A percentile compares a stretch with the other conserved stretches of the same genome.
phyloP scores from a whole-genome alignment of 1,140 invertebrate genomes.

The Lasaia peninsularis region DNA sequence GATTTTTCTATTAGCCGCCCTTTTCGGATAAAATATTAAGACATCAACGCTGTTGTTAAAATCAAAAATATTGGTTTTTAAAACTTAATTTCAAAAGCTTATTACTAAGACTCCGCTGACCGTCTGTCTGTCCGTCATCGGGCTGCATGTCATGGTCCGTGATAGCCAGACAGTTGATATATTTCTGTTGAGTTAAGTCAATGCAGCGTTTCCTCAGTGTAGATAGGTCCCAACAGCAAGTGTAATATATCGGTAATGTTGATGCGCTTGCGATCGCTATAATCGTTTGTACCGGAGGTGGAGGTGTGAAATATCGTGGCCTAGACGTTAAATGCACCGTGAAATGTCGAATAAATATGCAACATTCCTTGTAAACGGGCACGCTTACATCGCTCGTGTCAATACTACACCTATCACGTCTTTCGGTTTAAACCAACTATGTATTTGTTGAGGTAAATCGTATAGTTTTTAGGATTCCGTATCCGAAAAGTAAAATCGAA shows the following conservation, averaged over 20 bases:
- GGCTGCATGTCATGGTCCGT: no score
- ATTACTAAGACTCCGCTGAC: no score
- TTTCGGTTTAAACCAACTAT: slow-evolving; percentile 4
- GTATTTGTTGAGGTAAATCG: not conserved
- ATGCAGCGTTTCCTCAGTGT: not conserved
- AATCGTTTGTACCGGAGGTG: slow-evolving; percentile 26
- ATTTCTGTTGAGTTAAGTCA: no score
- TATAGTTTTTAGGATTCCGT: no score
- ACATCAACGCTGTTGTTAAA: no score
- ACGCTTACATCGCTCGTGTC: slow-evolving; percentile 17
- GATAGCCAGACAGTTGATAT: no score
- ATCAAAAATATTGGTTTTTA: no score
- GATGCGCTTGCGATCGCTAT: slow-evolving; percentile 19
- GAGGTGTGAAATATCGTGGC: slow-evolving; percentile 46
- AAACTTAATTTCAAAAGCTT: no score
- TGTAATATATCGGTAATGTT: slow-evolving; percentile 10
- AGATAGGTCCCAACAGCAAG: not conserved
- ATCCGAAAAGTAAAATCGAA: no score
- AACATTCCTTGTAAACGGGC: slow-evolving; percentile 37
- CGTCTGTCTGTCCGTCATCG: no score
- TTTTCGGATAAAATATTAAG: no score
- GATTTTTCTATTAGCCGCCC: no score
- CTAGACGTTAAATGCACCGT: slow-evolving; percentile 38
- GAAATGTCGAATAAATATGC: slow-evolving; percentile 47
- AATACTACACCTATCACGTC: slow-evolving; percentile 11